Percentiles rank a stretch among this genome's conserved stretches.
These are phyloP conservation scores for Hymenopus coronatus DNA, from an alignment of 2,888 invertebrate species.

Conservation along the genomic window DNA sequence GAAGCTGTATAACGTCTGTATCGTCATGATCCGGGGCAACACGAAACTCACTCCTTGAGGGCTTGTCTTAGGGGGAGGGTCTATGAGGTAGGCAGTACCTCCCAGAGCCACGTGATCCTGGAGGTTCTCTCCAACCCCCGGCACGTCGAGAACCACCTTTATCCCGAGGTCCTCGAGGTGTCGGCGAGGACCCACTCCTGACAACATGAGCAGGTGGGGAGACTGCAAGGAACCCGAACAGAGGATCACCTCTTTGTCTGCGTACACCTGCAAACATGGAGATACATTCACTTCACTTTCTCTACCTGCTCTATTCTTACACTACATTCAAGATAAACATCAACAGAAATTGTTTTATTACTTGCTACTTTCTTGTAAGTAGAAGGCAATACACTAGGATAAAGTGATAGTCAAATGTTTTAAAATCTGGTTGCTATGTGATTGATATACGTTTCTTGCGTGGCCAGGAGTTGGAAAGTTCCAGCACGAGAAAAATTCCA, in stretches of 20 bases:
- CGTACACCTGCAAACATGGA: slow-evolving; percentile 54
- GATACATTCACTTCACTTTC: too few species aligned
- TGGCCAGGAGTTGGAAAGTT: too few species aligned
- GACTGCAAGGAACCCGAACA: slow-evolving; percentile 82
- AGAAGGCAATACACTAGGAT: too few species aligned
- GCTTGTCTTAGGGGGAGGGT: slow-evolving; percentile 53
- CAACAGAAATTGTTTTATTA: too few species aligned
- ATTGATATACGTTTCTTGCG: too few species aligned
- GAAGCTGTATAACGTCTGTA: slow-evolving; percentile 63
- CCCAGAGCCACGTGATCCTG: slow-evolving; percentile 82
- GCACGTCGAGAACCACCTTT: slow-evolving; percentile 57
- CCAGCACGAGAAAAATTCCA: too few species aligned
- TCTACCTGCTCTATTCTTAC: too few species aligned
- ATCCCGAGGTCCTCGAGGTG: slow-evolving; percentile 62
- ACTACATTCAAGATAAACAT: too few species aligned
- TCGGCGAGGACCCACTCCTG: slow-evolving; percentile 71
- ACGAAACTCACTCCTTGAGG: slow-evolving; percentile 60
- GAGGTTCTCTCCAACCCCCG: slow-evolving; percentile 76
- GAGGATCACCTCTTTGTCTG: slow-evolving; percentile 75
- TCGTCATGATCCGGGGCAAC: slow-evolving; percentile 61
- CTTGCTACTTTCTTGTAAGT: too few species aligned
- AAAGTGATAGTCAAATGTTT: too few species aligned
- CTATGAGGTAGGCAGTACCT: slow-evolving; percentile 70
- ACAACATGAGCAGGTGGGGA: slow-evolving; percentile 82
- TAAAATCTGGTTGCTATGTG: too few species aligned